These are phyloP conservation scores for Cephonodes hylas DNA, from an alignment of 2,888 invertebrate genomes.

Conservation along the genomic window DNA sequence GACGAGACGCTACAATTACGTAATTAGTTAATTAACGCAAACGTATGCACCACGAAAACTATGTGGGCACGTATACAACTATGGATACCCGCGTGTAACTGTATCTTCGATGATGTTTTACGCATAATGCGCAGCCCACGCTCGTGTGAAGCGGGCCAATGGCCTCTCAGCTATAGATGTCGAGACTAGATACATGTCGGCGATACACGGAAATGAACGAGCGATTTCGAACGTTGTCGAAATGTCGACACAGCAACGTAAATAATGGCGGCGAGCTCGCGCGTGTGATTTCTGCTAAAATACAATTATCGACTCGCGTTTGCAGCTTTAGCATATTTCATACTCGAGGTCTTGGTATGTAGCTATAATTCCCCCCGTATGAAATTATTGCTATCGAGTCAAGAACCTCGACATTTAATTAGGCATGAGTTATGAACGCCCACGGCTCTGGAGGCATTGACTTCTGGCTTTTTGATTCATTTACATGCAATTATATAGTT, in stretches of 20 bases:
- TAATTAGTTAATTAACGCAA: constrained; percentile 63
- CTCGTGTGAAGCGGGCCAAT: constrained; percentile 62
- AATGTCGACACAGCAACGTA: constrained; percentile 45
- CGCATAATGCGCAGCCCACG: constrained; percentile 64
- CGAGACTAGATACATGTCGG: constrained; percentile 45
- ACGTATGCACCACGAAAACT: constrained; percentile 49
- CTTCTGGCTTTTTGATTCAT: constrained; percentile 68
- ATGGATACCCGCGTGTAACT: constrained; percentile 45
- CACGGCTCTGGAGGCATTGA: constrained; percentile 62
- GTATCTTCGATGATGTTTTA: constrained; percentile 53
- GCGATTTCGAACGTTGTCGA: constrained; percentile 30
- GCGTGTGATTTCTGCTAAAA: constrained; percentile 36
- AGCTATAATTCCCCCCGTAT: constrained; percentile 31
- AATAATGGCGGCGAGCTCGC: constrained; percentile 38
- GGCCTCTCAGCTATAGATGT: constrained; percentile 58
- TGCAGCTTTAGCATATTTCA: constrained; percentile 38
- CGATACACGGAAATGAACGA: constrained; percentile 41
- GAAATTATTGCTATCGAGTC: constrained; percentile 48
- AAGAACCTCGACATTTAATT: constrained; percentile 74
- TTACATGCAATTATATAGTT: constrained; percentile 50
- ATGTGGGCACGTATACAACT: constrained; percentile 57
- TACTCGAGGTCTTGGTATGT: constrained; percentile 30
- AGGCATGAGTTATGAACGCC: constrained; percentile 71
- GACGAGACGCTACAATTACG: constrained; percentile 63
- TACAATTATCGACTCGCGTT: constrained; percentile 28